phyloP scores from a whole-genome alignment of 2,888 invertebrate species.

The Protodeltote pygarga region DNA sequence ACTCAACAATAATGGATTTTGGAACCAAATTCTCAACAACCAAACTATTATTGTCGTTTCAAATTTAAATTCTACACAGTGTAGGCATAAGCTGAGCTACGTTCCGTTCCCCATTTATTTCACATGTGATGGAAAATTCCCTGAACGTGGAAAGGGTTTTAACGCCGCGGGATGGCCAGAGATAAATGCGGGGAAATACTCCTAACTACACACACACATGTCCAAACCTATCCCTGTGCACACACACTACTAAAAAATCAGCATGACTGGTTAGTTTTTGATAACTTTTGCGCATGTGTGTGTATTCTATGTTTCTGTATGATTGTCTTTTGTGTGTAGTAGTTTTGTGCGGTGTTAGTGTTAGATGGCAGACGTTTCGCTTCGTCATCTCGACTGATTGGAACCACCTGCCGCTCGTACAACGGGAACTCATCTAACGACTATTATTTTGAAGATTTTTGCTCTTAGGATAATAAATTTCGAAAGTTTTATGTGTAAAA shows the following conservation, averaged over 20 bases:
- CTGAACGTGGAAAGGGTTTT: constrained; percentile 44
- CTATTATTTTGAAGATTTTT: constrained; percentile 6
- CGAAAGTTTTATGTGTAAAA: neutral
- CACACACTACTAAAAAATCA: constrained; percentile 10
- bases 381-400: constrained; percentile 50
- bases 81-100: constrained; percentile 18
- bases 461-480: neutral
- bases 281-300: constrained; percentile 3
- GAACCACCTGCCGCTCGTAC: constrained; percentile 36
- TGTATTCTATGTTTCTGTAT: neutral
- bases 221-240: neutral
- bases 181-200: constrained; percentile 19
- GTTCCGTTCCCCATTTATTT: constrained; percentile 42
- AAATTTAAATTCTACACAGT: constrained; percentile 45
- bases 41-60: constrained; percentile 19
- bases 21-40: constrained; percentile 8
- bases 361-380: constrained; percentile 36
- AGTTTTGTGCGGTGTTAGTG: constrained; percentile 6
- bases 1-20: constrained; percentile 5
- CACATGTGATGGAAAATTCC: constrained; percentile 53
- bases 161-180: constrained; percentile 16
- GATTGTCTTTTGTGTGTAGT: neutral
- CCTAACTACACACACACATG: constrained; percentile 12
- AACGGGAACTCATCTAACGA: constrained; percentile 10
- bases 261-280: constrained; percentile 6